Percentiles rank a stretch among this genome's conserved stretches.
phyloP scores from a whole-genome alignment of 2,113 vertebrate genomes.

The Esox niger region DNA sequence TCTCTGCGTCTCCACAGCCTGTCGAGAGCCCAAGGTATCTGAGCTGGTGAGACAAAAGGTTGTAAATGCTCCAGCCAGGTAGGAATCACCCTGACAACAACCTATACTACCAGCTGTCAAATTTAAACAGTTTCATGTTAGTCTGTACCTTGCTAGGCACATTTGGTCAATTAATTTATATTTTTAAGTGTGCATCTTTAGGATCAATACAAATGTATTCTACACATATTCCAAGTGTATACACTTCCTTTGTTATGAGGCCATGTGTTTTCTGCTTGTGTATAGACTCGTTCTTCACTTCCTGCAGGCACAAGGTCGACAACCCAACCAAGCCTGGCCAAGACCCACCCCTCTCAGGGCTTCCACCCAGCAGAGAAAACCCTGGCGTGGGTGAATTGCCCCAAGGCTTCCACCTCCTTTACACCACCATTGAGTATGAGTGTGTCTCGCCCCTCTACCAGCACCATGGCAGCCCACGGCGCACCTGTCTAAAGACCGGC shows the following conservation, averaged over 20 bases:
- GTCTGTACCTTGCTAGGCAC: too few relatives aligned
- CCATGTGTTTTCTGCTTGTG: too few relatives aligned
- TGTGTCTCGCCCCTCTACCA: conserved; percentile 83
- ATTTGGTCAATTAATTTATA: too few relatives aligned
- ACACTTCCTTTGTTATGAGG: too few relatives aligned
- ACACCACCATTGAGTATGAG: conserved; percentile 84
- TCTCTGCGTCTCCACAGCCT: conserved; percentile 68
- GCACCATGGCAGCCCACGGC: conserved; percentile 80
- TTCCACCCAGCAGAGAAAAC: conserved; percentile 63
- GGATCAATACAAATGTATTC: too few relatives aligned
- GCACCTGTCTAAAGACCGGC: conserved; percentile 85
- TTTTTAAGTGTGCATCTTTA: too few relatives aligned
- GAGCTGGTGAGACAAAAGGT: conserved; percentile 85
- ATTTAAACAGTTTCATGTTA: too few relatives aligned
- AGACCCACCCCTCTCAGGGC: conserved; percentile 26
- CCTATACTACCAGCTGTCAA: too few relatives aligned
- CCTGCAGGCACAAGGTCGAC: conserved; percentile 67
- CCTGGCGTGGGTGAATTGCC: conserved; percentile 70
- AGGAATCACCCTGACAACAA: not conserved
- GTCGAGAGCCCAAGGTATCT: conserved; percentile 86
- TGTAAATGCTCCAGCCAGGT: conserved; percentile 53
- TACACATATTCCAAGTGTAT: too few relatives aligned
- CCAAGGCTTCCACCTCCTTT: conserved; percentile 76
- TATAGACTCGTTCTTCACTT: conserved; percentile 37
- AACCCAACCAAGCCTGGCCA: conserved; percentile 31